Evolutionary conservation across 2,113 vertebrate genomes (phyloP), one percentile per base, ranked within the genome.

Genomic region (Paracyprichromis sp.): DNA sequence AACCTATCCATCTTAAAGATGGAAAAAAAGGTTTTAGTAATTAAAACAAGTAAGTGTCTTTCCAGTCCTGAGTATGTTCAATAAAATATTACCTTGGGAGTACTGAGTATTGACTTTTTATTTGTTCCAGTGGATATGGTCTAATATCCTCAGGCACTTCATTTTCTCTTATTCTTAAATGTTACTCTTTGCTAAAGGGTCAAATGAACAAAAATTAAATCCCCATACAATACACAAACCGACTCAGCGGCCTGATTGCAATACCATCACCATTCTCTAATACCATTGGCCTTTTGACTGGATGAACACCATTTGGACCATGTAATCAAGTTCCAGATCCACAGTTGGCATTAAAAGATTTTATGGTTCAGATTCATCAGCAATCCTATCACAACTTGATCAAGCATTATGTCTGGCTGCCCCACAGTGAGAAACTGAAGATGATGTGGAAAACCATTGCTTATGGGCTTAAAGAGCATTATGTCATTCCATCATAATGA

Each of bases 391-490:
- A 86, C 88, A 17, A 66, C 84, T 88, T 86, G 6, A 92, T 92
- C 87, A 88, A 90, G 83, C 83, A 84, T 89, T 79, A 87, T 53
- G 82, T 89, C 86, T 71, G 66, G 8, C 89, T 83, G 84, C 69
- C 43, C 52, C 34, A 53, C 86, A 84, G 80, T 90, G 71, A 92
- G 79, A 89, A 94, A 82, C 79, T 90, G 92, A 92, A 87, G 53
- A 93, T 87, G 36, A 12, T 1, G 88, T 80, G 29, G 56, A 89
- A 86, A 92, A 91, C 84, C 59, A 21, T 71, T 73, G 86, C 92
- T 89, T 21, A 73, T 73, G 87, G 88, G 90, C 86, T 94, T 91
- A 92, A 92, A 91, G 90, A 93, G 69, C 26, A 16, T 50, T 47
- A 66, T 66, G 79, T 78, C 81, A 14, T 81, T 87, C 84, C 90